phyloP scores from a whole-genome alignment of 2,888 invertebrate species.

The Drosophila subsilvestris region DNA sequence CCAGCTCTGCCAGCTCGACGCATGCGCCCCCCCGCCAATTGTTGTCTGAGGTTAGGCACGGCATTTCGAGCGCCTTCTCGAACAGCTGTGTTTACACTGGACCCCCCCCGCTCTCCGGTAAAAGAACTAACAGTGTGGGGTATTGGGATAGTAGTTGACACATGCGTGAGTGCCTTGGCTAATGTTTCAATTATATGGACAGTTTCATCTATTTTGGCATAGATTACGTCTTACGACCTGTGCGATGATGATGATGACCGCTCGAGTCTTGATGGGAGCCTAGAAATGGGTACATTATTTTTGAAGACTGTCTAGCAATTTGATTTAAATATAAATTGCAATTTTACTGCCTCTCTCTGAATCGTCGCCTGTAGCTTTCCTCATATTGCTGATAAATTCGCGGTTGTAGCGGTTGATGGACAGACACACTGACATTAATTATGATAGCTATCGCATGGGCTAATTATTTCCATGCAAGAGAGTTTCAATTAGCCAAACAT shows the following conservation, averaged over 20 bases:
- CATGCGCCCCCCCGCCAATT: conserved; percentile 60
- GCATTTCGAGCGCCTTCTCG: conserved; percentile 25
- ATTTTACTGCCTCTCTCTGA: no score
- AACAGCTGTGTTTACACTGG: conserved; percentile 76
- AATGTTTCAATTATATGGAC: conserved; percentile 70
- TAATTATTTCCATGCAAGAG: neutral
- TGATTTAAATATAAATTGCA: no score
- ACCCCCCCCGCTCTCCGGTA: neutral
- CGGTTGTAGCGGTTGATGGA: no score
- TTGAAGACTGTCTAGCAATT: conserved; percentile 2
- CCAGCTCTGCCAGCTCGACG: conserved; percentile 57
- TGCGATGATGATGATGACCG: conserved; percentile 13
- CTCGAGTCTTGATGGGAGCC: neutral
- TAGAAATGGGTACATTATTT: conserved; percentile 15
- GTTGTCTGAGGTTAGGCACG: conserved; percentile 78
- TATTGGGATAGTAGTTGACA: conserved; percentile 14
- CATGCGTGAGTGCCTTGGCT: conserved; percentile 59
- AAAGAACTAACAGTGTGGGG: conserved; percentile 15
- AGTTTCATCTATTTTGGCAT: conserved; percentile 45
- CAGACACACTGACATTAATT: neutral
- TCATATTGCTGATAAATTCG: no score
- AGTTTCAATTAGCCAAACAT: neutral
- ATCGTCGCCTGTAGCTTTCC: no score
- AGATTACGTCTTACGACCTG: conserved; percentile 32
- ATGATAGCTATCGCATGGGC: neutral